Conservation (phyloP, 2,113 vertebrate species). For the Plotosus lineatus region DNA sequence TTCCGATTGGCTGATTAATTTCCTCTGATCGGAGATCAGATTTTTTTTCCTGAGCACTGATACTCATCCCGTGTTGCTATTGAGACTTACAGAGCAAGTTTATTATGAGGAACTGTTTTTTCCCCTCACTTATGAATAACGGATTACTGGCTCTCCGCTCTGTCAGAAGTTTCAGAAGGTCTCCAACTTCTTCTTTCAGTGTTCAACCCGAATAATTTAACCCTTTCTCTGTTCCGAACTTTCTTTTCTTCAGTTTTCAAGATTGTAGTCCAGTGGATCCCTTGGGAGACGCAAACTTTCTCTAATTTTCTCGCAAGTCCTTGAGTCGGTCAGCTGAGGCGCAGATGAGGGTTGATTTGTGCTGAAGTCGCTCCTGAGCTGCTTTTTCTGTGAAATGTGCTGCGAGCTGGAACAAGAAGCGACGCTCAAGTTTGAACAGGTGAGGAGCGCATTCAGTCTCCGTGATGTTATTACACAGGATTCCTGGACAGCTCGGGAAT, state of each 20-base stretch:
- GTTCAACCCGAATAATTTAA: neutral
- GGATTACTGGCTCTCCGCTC: neutral
- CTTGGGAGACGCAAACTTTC: constrained; percentile 10
- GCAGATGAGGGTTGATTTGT: neutral
- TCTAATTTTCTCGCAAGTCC: neutral
- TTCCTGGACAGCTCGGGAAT: neutral
- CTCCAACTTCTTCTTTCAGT: neutral
- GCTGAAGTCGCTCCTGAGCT: neutral
- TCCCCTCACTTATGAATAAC: neutral
- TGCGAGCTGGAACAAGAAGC: constrained; percentile 45
- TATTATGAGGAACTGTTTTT: neutral
- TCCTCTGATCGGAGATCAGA: constrained; percentile 36
- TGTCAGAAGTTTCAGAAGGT: neutral
- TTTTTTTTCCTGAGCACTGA: neutral
- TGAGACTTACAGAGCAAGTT: neutral
- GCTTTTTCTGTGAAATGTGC: constrained; percentile 24
- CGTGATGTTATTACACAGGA: neutral
- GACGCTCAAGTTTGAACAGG: constrained; percentile 38
- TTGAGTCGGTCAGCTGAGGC: neutral
- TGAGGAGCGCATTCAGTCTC: neutral
- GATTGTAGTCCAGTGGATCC: neutral
- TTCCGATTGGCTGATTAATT: constrained; percentile 9
- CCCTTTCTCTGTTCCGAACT: neutral
- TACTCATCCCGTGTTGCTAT: neutral
- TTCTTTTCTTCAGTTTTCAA: neutral